Base-by-base conservation (phyloP, 2,888 invertebrate genomes). In the Cataglyphis livida region DNA sequence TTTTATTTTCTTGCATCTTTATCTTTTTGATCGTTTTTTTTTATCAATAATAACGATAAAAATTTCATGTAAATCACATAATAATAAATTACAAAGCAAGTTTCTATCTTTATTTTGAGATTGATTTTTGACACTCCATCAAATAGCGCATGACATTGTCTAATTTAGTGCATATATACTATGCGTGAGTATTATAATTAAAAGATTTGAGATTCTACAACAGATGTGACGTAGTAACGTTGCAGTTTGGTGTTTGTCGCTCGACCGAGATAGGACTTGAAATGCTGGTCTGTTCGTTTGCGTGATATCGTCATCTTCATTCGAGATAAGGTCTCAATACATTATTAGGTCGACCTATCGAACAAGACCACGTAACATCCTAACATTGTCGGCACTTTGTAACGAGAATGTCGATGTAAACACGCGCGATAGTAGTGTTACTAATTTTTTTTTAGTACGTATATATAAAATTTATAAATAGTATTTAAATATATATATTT, bases 241-340 rank as follows among this genome's bases (percentile, higher is more conserved):
- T 59, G 70, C 44, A 79, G 59, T 79, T 83, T 61, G 65, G n/a
- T 82, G 85, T 71, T 87, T 62, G 82, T 78, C 54, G 83, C 84
- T 86, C 84, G 85, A 25, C 35, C 74, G 64, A 44, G 62, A 89
- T 88, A 65, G 81, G 71, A 84, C 59, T 82, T 62, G 85, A 87
- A 88, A 86, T 86, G 81, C 59, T 57, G 54, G 73, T 82, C 59
- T 79, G 59, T 54, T 62, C 74, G 82, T 79, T 86, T 81, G 73
- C 65, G 32, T 79, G 85, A 85, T 88, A 90, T 82, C 87, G 81
- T 62, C 88, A 74, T 84, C 87, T 89, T 90, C 90, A 88, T 90
- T 90, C 25, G 86, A 84, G 90, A 90, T 90, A 90, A 89, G 87
- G 85, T 79, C 83, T 85, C 87, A 84, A 89, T 90, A 66, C 85